Conservation (phyloP, 2,797 vertebrate species). For the Sebastiscus tertius region DNA sequence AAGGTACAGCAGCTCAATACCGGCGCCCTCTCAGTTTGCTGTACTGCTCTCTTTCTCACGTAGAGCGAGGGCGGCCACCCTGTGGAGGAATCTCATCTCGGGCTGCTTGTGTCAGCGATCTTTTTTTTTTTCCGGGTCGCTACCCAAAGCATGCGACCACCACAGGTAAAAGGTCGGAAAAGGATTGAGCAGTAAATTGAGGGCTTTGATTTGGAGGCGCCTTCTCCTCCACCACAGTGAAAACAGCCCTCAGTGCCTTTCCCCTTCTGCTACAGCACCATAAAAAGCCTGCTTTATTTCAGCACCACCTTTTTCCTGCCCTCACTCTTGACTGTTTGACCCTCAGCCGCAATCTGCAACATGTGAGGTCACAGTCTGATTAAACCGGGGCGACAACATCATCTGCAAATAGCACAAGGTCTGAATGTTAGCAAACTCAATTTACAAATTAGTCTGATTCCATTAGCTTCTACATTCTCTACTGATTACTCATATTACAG, state of each 20-base stretch:
- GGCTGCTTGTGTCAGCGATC: constrained; percentile 28
- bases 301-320: background rate
- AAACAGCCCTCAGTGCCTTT: background rate
- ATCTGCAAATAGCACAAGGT: constrained; percentile 3
- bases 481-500: background rate
- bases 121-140: background rate
- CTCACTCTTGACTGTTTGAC: background rate
- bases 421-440: background rate
- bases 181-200: constrained; percentile 23
- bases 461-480: background rate
- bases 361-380: background rate
- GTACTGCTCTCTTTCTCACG: constrained; percentile 25
- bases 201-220: constrained; percentile 31
- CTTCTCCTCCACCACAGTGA: background rate
- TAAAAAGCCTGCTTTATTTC: constrained; percentile 6
- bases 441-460: background rate
- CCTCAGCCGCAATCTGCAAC: background rate
- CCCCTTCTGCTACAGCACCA: background rate
- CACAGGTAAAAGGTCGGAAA: constrained; percentile 3
- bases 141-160: constrained; percentile 5
- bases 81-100: constrained; percentile 23
- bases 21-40: constrained; percentile 20
- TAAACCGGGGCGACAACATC: background rate
- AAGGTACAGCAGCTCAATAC: constrained; percentile 33
- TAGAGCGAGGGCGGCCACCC: constrained; percentile 5